phyloP scores from a whole-genome alignment of 1,140 invertebrate species.

The Drosophila azteca region DNA sequence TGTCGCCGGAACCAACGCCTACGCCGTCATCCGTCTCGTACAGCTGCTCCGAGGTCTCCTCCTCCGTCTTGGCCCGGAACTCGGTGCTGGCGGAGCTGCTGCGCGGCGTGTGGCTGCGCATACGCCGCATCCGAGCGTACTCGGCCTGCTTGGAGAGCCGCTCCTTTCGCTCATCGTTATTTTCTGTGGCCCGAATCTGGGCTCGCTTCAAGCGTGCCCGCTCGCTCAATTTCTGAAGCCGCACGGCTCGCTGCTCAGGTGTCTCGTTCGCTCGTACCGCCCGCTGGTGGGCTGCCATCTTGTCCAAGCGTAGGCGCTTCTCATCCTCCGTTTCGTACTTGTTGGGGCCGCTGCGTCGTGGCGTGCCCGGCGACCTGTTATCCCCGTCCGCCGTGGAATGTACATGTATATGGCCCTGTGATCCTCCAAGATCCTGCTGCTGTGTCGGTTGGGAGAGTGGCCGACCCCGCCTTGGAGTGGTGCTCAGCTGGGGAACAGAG shows the following conservation, averaged over 20 bases:
- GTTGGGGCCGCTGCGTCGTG: conserved; percentile 60
- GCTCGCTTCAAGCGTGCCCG: conserved; percentile 79
- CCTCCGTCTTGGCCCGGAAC: conserved; percentile 67
- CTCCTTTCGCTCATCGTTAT: conserved; percentile 73
- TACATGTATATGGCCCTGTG: conserved; percentile 57
- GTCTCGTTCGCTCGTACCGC: conserved; percentile 85
- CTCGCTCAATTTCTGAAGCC: conserved; percentile 82
- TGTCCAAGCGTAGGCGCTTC: conserved; percentile 75
- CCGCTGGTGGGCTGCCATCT: conserved; percentile 83
- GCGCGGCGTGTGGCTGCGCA: conserved; percentile 75
- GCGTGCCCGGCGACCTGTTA: conserved; percentile 31
- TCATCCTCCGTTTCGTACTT: conserved; percentile 82
- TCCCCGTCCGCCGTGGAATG: conserved; percentile 75
- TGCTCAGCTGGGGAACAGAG: conserved; percentile 53
- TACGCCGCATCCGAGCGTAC: conserved; percentile 75
- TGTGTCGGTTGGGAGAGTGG: conserved; percentile 36
- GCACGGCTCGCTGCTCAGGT: conserved; percentile 84
- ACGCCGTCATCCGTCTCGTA: conserved; percentile 59
- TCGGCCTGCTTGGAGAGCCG: conserved; percentile 80
- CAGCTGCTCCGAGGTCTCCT: conserved; percentile 66
- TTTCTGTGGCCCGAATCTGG: conserved; percentile 76
- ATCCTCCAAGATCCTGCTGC: conserved; percentile 49
- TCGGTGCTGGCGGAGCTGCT: conserved; percentile 66
- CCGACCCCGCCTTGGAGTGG: conserved; percentile 45
- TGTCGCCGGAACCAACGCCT: conserved; percentile 35